phyloP scores from a whole-genome alignment of 1,140 invertebrate genomes.

The Atta cephalotes region DNA sequence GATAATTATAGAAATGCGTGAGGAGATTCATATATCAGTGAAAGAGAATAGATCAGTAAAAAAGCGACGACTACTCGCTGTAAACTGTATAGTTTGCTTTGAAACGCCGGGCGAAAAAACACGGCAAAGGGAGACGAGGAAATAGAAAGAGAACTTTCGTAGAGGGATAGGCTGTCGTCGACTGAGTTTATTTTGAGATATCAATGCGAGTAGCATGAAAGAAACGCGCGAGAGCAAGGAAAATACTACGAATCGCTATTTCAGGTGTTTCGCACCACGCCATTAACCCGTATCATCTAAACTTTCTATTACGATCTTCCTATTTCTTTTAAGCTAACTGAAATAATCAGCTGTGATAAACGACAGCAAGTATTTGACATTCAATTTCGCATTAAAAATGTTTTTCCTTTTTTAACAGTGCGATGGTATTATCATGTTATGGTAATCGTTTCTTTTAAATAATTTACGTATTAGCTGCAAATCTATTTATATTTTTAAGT shows the following conservation, averaged over 20 bases:
- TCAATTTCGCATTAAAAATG: constrained; percentile 10
- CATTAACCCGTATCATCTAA: constrained; percentile 36
- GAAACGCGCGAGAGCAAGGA: constrained; percentile 41
- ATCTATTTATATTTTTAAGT: background rate
- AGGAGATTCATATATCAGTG: background rate
- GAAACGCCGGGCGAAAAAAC: constrained; percentile 43
- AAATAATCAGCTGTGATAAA: background rate
- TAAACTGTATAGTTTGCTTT: constrained; percentile 59
- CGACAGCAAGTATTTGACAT: background rate
- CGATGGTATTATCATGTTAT: background rate
- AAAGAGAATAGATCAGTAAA: constrained; percentile 29
- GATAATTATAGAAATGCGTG: constrained; percentile 53
- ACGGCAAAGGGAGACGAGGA: constrained; percentile 31
- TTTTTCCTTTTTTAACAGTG: background rate
- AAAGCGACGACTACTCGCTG: constrained; percentile 36
- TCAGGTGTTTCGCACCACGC: constrained; percentile 29
- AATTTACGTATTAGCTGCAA: background rate
- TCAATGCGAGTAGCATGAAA: constrained; percentile 54
- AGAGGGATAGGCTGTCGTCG: constrained; percentile 37
- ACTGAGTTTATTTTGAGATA: constrained; percentile 56
- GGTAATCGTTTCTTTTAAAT: background rate
- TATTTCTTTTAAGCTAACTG: background rate
- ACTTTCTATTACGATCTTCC: background rate
- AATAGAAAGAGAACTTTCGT: constrained; percentile 31
- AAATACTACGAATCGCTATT: constrained; percentile 51